Conservation (phyloP, 2,888 invertebrate genomes). For the Atrina japonica region DNA sequence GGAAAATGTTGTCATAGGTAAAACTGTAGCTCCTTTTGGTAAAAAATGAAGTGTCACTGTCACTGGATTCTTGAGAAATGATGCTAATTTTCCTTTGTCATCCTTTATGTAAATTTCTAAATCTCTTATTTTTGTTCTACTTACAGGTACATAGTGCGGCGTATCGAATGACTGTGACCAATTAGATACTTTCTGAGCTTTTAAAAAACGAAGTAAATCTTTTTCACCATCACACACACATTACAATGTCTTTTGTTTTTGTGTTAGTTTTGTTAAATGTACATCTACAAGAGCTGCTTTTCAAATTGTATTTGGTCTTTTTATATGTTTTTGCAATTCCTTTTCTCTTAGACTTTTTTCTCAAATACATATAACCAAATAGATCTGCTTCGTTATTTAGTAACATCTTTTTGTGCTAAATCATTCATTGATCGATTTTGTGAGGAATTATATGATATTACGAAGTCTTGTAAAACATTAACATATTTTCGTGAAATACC, state of each 20-base stretch:
- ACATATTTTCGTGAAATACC: conserved; percentile 40
- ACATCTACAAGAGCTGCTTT: conserved; percentile 9
- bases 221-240: conserved; percentile 32
- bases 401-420: conserved; percentile 44
- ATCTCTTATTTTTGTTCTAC: conserved; percentile 18
- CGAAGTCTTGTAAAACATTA: conserved; percentile 39
- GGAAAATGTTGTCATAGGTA: too few relatives aligned
- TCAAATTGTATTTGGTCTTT: conserved; percentile 7
- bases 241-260: conserved; percentile 6
- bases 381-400: conserved; percentile 44
- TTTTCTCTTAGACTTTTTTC: conserved; percentile 3
- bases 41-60: conserved; percentile 40
- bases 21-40: too few relatives aligned
- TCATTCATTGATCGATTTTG: conserved; percentile 44
- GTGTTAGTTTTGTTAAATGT: too few relatives aligned
- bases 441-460: conserved; percentile 40
- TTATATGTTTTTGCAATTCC: conserved; percentile 6
- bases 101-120: conserved; percentile 30
- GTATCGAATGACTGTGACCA: conserved; percentile 18
- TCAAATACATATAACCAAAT: conserved; percentile 40
- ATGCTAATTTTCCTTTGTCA: conserved; percentile 18
- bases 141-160: conserved; percentile 22
- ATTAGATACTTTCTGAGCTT: background rate
- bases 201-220: conserved; percentile 15
- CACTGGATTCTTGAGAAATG: conserved; percentile 27